Percentiles rank a stretch among this genome's conserved stretches.
phyloP scores from a whole-genome alignment of 37 sponge, comb jelly and placozoan genomes.

The Chondrosia reniformis region DNA sequence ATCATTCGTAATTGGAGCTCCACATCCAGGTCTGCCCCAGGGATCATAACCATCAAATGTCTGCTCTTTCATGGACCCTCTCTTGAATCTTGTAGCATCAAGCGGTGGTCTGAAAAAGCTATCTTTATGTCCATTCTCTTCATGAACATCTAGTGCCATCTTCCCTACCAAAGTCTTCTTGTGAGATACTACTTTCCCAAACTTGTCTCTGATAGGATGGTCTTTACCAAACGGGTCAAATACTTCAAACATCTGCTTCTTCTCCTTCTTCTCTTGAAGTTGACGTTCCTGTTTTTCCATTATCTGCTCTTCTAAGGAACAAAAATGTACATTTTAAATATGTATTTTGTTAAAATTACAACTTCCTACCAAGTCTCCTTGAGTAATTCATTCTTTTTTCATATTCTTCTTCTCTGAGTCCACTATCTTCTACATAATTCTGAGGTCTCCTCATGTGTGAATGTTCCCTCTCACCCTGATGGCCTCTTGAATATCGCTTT shows the following conservation, averaged over 20 bases:
- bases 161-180: not conserved
- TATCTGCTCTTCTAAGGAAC: constrained; percentile 19
- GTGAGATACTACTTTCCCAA: constrained; percentile 45
- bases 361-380: too few relatives aligned
- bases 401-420: too few relatives aligned
- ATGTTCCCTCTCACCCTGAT: too few relatives aligned
- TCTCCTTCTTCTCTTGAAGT: not conserved
- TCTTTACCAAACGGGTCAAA: constrained; percentile 44
- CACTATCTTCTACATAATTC: too few relatives aligned
- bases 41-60: constrained; percentile 28
- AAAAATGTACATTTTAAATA: too few relatives aligned
- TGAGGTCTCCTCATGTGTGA: too few relatives aligned
- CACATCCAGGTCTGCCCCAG: constrained; percentile 55
- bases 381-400: too few relatives aligned
- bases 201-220: constrained; percentile 32
- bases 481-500: too few relatives aligned
- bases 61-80: not conserved
- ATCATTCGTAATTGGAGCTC: constrained; percentile 32
- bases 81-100: not conserved
- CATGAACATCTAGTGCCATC: not conserved
- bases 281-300: not conserved
- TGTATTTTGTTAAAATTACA: too few relatives aligned
- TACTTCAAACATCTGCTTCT: not conserved
- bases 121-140: not conserved
- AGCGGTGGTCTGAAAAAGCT: not conserved